Conservation (phyloP, 2,797 vertebrate species). For the Hypotaenidia okinawae region DNA sequence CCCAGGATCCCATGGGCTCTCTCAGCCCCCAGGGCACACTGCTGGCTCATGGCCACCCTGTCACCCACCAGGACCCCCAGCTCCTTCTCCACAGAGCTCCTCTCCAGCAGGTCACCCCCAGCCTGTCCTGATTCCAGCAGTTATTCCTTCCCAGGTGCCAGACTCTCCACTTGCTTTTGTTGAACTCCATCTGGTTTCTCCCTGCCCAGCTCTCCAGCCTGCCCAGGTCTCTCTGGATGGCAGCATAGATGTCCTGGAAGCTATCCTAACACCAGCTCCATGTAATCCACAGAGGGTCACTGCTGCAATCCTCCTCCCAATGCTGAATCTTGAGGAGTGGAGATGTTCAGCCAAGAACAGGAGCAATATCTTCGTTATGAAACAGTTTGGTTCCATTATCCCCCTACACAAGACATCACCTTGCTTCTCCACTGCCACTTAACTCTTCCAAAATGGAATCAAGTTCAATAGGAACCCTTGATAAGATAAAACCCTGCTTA, state of each 20-base stretch:
- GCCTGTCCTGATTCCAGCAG: no score
- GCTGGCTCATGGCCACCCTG: no score
- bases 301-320: not conserved
- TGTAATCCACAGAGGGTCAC: not conserved
- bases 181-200: no score
- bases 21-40: no score
- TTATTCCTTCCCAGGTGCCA: no score
- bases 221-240: no score
- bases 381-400: accelerated
- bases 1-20: no score
- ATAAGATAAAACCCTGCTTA: not conserved
- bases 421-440: accelerated
- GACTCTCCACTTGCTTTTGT: no score
- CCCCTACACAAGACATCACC: not conserved
- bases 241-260: not conserved
- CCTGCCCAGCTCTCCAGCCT: no score
- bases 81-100: no score
- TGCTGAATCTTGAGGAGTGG: not conserved
- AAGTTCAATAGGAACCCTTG: not conserved
- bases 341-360: not conserved
- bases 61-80: no score
- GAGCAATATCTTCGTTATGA: not conserved
- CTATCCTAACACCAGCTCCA: not conserved
- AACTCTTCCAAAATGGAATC: not conserved
- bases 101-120: no score